Conservation (phyloP, 2,888 invertebrate genomes). For the Lamellibrachia columna region DNA sequence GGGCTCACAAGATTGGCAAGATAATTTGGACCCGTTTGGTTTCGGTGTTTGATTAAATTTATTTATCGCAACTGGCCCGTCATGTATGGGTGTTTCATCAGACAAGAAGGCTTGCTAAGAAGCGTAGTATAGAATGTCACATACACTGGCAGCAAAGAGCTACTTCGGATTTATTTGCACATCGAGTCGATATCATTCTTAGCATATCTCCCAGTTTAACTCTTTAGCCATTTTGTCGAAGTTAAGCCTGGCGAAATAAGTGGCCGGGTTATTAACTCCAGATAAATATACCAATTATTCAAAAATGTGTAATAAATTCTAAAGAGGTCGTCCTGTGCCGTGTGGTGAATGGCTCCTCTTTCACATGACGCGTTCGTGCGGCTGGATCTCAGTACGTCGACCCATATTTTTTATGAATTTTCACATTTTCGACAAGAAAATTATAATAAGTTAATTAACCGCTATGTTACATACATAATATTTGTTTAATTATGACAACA, state of each 20-base stretch:
- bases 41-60: constrained; percentile 3
- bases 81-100: not conserved
- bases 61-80: not conserved
- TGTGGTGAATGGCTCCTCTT: too few relatives aligned
- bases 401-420: not conserved
- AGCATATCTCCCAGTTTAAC: too few relatives aligned
- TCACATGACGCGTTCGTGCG: too few relatives aligned
- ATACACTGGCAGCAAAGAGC: not conserved
- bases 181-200: too few relatives aligned
- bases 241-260: too few relatives aligned
- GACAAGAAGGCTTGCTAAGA: not conserved
- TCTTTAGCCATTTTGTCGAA: too few relatives aligned
- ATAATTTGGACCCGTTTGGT: constrained; percentile 1
- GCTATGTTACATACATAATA: not conserved
- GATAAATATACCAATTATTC: too few relatives aligned
- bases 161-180: too few relatives aligned
- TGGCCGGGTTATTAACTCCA: too few relatives aligned
- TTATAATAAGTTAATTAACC: not conserved
- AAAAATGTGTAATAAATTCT: too few relatives aligned
- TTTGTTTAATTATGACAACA: not conserved
- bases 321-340: too few relatives aligned
- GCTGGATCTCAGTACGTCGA: too few relatives aligned
- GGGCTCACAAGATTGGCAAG: constrained; percentile 9
- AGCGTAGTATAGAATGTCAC: not conserved
- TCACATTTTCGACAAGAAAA: not conserved